Evolutionary conservation across 2,888 invertebrate species (phyloP).

Genomic region (Morpho helenor): DNA sequence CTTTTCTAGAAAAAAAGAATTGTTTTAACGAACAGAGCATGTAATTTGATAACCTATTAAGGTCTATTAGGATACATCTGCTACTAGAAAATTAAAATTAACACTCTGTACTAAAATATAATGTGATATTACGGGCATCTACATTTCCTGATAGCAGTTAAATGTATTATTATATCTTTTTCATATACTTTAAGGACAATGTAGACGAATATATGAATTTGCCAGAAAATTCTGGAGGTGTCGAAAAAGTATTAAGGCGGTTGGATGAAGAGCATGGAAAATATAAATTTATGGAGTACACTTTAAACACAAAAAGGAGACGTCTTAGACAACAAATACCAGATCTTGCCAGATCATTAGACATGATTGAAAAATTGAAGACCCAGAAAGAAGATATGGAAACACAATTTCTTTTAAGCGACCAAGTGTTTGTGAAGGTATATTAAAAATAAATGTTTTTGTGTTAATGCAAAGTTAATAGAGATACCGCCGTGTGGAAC

Average conservation of each 20-base stretch:
- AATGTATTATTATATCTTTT: neutral
- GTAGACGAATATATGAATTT: conserved; percentile 95
- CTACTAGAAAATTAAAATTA: no score
- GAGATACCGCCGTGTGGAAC: no score
- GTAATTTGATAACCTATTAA: no score
- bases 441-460: no score
- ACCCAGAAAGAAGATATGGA: conserved; percentile 88
- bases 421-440: conserved; percentile 90
- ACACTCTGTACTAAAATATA: no score
- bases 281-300: conserved; percentile 98
- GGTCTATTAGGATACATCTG: no score
- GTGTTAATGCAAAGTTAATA: no score
- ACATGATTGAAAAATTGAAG: conserved; percentile 94
- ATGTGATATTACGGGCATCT: no score
- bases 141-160: no score
- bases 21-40: no score
- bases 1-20: no score
- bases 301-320: conserved; percentile 90
- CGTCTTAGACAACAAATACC: conserved; percentile 95
- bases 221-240: conserved; percentile 89
- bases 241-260: conserved; percentile 90
- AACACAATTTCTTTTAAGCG: conserved; percentile 94
- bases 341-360: conserved; percentile 93
- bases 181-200: conserved; percentile 85
- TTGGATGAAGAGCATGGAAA: conserved; percentile 97